phyloP scores from a whole-genome alignment of 2,113 vertebrate species.

The Tupaia chinensis region DNA sequence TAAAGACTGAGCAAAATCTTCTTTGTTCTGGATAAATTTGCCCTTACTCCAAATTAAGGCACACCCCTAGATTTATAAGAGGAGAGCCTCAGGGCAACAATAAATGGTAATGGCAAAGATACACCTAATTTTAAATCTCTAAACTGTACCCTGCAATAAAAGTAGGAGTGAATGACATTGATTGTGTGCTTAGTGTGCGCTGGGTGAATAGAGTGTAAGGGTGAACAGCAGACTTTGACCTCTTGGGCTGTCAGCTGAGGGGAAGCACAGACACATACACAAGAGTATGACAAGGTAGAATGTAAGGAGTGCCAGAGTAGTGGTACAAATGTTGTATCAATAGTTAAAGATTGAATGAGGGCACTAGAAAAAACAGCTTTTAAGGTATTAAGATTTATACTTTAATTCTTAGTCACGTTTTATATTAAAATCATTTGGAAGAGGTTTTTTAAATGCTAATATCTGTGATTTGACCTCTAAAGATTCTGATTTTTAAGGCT shows the following conservation, averaged over 20 bases:
- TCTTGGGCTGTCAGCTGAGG: background rate
- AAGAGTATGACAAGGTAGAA: background rate
- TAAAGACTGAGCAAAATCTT: background rate
- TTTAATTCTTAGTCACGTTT: slow-evolving; percentile 9
- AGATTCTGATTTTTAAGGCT: slow-evolving; percentile 6
- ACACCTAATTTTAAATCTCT: slow-evolving; percentile 5
- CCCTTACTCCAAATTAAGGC: background rate
- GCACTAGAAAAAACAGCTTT: background rate
- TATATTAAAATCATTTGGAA: background rate
- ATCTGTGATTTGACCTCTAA: background rate
- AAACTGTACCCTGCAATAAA: background rate
- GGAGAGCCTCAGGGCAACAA: background rate
- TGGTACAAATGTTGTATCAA: background rate
- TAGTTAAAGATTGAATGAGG: background rate
- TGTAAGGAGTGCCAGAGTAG: background rate
- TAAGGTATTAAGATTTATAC: background rate
- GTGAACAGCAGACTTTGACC: background rate
- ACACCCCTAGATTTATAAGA: background rate
- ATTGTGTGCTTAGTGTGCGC: background rate
- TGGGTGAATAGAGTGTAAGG: background rate
- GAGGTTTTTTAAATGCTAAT: background rate
- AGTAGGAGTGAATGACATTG: background rate
- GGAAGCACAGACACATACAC: background rate
- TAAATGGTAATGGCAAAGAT: slow-evolving; percentile 9
- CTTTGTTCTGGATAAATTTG: slow-evolving; percentile 16